Evolutionary conservation across 2,113 vertebrate genomes (phyloP).

Genomic region (Eulemur rufifrons): DNA sequence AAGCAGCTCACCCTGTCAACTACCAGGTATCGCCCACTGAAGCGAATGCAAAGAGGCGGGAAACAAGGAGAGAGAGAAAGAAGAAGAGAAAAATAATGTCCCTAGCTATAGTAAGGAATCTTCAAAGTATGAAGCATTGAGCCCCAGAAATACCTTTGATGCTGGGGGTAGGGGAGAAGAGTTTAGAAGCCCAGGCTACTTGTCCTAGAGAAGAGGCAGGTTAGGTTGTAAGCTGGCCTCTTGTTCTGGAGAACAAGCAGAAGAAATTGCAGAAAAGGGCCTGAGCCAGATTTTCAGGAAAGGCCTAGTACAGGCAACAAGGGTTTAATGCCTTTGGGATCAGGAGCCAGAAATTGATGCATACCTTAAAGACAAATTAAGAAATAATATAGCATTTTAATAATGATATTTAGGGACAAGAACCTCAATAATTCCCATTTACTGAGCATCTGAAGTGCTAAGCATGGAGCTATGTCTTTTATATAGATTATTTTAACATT

Average conservation of each 20-base stretch:
- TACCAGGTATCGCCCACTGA: neutral
- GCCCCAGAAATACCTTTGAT: slow-evolving; percentile 1
- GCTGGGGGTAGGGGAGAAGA: neutral
- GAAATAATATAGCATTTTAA: neutral
- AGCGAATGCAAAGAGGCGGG: neutral
- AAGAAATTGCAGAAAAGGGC: neutral
- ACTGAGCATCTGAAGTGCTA: neutral
- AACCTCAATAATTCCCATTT: neutral
- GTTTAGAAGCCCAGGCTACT: neutral
- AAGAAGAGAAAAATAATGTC: neutral
- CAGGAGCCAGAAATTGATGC: neutral
- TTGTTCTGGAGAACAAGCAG: neutral
- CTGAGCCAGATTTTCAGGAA: neutral
- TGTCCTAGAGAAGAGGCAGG: neutral
- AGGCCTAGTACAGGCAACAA: neutral
- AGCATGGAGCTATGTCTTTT: neutral
- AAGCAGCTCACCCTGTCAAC: neutral
- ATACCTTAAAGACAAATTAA: neutral
- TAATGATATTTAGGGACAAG: slow-evolving; percentile 25
- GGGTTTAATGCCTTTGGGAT: neutral
- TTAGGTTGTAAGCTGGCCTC: neutral
- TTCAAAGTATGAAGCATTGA: neutral
- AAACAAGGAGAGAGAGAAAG: neutral
- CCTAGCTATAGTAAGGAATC: neutral
- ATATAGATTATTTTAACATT: slow-evolving; percentile 24